Percentiles rank a stretch among this genome's conserved stretches.
Evolutionary conservation across 2,888 invertebrate genomes (phyloP).

Genomic region (Rugalucina vietnamica): DNA sequence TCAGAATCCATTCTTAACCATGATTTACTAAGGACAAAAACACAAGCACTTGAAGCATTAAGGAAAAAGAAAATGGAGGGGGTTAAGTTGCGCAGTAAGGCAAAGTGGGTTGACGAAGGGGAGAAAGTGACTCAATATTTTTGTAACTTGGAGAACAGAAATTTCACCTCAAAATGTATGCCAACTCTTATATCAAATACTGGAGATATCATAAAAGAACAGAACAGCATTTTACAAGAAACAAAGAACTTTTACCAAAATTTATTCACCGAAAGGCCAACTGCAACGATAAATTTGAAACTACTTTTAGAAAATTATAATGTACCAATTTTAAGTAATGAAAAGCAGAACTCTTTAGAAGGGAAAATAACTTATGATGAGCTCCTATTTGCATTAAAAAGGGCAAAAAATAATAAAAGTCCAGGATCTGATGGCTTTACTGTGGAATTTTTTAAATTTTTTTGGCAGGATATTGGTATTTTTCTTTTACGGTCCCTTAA

Average conservation of each 20-base stretch:
- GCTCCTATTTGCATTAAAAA: neutral
- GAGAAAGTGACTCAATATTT: neutral
- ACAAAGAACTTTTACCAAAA: neutral
- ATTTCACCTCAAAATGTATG: neutral
- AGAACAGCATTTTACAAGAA: neutral
- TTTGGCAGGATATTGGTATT: neutral
- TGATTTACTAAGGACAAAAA: too few relatives aligned
- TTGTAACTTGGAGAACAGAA: slow-evolving; percentile 1
- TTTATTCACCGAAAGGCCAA: neutral
- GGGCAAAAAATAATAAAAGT: neutral
- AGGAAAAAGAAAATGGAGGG: too few relatives aligned
- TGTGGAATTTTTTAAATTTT: neutral
- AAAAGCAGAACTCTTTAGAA: neutral
- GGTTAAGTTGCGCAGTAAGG: too few relatives aligned
- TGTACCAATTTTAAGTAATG: neutral
- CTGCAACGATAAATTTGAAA: neutral
- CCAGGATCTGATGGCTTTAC: neutral
- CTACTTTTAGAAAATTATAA: neutral
- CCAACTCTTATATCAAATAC: neutral
- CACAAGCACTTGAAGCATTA: too few relatives aligned
- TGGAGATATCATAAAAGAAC: neutral
- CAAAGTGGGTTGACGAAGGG: too few relatives aligned
- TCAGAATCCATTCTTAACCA: too few relatives aligned
- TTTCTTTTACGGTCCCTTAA: neutral
- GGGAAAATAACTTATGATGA: slow-evolving; percentile 4